Conservation (phyloP, 2,113 vertebrate species). For the Ophiodon elongatus region DNA sequence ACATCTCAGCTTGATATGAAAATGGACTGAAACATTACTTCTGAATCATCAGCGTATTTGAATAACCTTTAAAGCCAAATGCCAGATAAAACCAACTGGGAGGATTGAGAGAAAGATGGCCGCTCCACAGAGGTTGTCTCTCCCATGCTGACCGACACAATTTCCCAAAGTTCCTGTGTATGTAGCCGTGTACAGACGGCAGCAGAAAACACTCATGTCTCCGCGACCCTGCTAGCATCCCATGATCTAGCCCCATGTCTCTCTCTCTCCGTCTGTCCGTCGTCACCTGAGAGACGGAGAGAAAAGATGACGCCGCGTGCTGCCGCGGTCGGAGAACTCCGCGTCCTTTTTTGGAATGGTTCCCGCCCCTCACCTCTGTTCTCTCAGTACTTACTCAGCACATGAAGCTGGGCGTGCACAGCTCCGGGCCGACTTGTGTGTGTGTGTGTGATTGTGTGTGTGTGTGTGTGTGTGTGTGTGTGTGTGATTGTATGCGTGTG, state of each 20-base stretch:
- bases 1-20: slow-evolving; percentile 59
- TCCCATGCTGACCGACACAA: slow-evolving; percentile 31
- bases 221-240: slow-evolving; percentile 40
- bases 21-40: slow-evolving; percentile 58
- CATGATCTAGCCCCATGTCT: slow-evolving; percentile 55
- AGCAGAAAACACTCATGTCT: slow-evolving; percentile 37
- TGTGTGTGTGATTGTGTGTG: not conserved
- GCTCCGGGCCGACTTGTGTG: slow-evolving; percentile 31
- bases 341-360: slow-evolving; percentile 78
- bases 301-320: slow-evolving; percentile 75
- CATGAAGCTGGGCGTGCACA: slow-evolving; percentile 50
- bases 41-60: slow-evolving; percentile 48
- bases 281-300: slow-evolving; percentile 77
- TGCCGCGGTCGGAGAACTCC: slow-evolving; percentile 72
- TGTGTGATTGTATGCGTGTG: too few species aligned
- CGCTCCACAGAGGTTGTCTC: slow-evolving; percentile 20
- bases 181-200: slow-evolving; percentile 7
- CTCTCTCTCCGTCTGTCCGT: slow-evolving; percentile 4
- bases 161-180: slow-evolving; percentile 31
- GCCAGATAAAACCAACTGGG: slow-evolving; percentile 47
- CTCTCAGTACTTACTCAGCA: slow-evolving; percentile 71
- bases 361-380: slow-evolving; percentile 59
- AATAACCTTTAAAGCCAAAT: slow-evolving; percentile 54
- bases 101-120: slow-evolving; percentile 61
- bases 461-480: not conserved